Evolutionary conservation across 2,113 vertebrate genomes (phyloP).

Genomic region (Oxygymnocypris stewartii): DNA sequence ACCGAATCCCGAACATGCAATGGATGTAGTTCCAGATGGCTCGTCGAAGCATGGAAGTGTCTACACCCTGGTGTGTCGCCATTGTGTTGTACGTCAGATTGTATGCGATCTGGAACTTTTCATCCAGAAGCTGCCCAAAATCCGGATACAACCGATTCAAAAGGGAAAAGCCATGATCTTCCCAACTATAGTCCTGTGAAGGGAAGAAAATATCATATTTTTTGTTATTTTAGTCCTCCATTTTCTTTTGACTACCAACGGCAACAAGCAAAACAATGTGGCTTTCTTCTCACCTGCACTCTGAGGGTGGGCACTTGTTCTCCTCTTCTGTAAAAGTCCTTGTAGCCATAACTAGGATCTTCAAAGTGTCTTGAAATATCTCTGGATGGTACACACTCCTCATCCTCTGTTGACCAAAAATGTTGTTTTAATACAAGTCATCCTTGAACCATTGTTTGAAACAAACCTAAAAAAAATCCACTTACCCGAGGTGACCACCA

Average conservation of each 20-base stretch:
- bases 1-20: conserved; percentile 99
- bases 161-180: conserved; percentile 97
- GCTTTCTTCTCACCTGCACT: conserved; percentile 82
- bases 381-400: conserved; percentile 83
- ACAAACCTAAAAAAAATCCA: neutral
- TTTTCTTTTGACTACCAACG: neutral
- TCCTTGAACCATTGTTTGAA: neutral
- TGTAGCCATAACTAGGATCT: conserved; percentile 96
- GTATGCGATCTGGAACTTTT: conserved; percentile 98
- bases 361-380: conserved; percentile 95
- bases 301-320: conserved; percentile 96
- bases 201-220: neutral
- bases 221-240: neutral
- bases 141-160: conserved; percentile 98
- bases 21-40: conserved; percentile 99
- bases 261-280: too few species aligned
- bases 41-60: conserved; percentile 94
- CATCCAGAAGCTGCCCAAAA: conserved; percentile 95
- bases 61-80: conserved; percentile 95
- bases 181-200: conserved; percentile 95
- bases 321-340: conserved; percentile 93
- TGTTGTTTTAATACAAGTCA: neutral
- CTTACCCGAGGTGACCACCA: conserved; percentile 85
- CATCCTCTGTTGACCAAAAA: conserved; percentile 77
- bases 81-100: conserved; percentile 98